Percentiles rank a stretch among this genome's conserved stretches.
phyloP scores from a whole-genome alignment of 2,888 invertebrate species.

The Caenorhabditis sp. region DNA sequence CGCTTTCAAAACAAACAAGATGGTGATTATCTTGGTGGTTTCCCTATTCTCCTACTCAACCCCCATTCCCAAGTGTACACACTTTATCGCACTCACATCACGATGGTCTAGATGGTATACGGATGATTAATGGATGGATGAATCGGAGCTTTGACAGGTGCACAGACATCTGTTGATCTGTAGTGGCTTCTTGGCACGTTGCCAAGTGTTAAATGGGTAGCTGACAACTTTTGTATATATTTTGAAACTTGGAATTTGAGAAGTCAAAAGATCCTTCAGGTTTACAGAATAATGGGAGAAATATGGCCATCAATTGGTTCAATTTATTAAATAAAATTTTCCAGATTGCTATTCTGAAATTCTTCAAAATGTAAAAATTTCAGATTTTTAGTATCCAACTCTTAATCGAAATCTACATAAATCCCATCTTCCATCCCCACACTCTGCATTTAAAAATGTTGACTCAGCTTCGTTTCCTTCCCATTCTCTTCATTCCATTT shows the following conservation, averaged over 20 bases:
- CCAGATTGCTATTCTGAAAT: too few species aligned
- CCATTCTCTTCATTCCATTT: neutral
- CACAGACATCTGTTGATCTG: neutral
- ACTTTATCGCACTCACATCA: neutral
- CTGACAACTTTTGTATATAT: neutral
- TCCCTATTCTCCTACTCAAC: too few species aligned
- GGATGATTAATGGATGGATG: neutral
- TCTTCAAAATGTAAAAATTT: too few species aligned
- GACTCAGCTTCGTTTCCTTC: slow-evolving; percentile 45
- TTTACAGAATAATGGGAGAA: too few species aligned
- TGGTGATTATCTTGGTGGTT: neutral
- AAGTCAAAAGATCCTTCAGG: neutral
- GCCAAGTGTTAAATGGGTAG: neutral
- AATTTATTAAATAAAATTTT: too few species aligned
- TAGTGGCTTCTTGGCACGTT: neutral
- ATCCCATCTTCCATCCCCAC: neutral
- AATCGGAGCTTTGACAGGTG: neutral
- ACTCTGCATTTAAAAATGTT: slow-evolving; percentile 35
- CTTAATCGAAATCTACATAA: neutral
- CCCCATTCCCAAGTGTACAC: neutral
- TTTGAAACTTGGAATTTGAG: neutral
- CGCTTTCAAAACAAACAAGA: neutral
- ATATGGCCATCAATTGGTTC: too few species aligned
- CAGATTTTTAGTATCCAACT: neutral
- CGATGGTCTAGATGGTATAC: neutral